Evolutionary conservation across 1,140 invertebrate genomes (phyloP).

Genomic region (Melanaphis sacchari): DNA sequence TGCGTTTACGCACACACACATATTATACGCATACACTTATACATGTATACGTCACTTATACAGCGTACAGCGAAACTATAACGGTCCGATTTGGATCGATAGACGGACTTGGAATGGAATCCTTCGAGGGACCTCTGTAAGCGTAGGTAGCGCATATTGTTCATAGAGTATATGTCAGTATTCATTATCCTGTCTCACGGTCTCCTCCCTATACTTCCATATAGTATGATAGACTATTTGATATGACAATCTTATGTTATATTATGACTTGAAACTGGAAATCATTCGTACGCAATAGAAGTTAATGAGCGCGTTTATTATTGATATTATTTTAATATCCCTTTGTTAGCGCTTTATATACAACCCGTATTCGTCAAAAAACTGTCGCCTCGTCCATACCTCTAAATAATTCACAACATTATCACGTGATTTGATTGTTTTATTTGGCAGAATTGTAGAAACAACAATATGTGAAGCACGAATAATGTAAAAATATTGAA

Average conservation of each 20-base stretch:
- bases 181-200: too few species aligned
- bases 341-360: too few species aligned
- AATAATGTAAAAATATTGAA: background rate
- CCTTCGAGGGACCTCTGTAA: background rate
- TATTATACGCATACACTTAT: background rate
- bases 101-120: background rate
- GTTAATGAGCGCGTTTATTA: background rate
- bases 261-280: background rate
- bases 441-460: background rate
- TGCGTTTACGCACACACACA: background rate
- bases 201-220: background rate
- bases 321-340: background rate
- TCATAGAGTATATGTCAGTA: background rate
- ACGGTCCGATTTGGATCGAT: background rate
- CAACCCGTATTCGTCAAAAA: background rate
- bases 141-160: background rate
- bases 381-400: background rate
- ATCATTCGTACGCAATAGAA: background rate
- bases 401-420: background rate
- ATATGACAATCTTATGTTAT: background rate
- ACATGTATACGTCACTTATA: background rate
- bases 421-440: background rate
- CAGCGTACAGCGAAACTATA: background rate
- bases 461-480: background rate
- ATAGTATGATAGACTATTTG: background rate